Conservation (phyloP, 2,113 vertebrate genomes). For the Mandrillus leucophaeus region DNA sequence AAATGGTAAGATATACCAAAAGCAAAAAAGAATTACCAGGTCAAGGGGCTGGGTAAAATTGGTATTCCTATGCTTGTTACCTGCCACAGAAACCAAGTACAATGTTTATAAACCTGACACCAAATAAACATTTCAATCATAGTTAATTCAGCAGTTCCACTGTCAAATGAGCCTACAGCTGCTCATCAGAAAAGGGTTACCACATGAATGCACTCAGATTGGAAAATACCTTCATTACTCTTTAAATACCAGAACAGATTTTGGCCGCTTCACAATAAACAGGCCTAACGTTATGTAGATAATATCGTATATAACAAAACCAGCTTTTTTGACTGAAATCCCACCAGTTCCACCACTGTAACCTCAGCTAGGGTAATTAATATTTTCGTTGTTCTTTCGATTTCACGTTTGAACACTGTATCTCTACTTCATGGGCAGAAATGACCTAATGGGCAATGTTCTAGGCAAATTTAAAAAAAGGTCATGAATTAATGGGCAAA, state of each 20-base stretch:
- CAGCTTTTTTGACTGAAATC: not conserved
- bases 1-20: conserved; percentile 10
- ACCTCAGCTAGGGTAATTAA: not conserved
- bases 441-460: conserved; percentile 10
- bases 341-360: not conserved
- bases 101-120: not conserved
- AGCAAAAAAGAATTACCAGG: conserved; percentile 21
- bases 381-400: not conserved
- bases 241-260: conserved; percentile 12
- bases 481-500: not conserved
- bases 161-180: not conserved
- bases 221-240: not conserved
- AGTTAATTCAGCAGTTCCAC: not conserved
- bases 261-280: not conserved
- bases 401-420: conserved; percentile 19
- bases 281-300: not conserved
- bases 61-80: not conserved
- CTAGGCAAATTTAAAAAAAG: not conserved
- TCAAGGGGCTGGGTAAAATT: not conserved
- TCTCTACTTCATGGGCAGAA: conserved; percentile 46
- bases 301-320: not conserved
- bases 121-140: not conserved
- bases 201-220: not conserved
- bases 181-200: not conserved
- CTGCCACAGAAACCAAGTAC: not conserved